A percentile compares a stretch with the other conserved stretches of the same genome.
These are phyloP conservation scores for Trachemys scripta DNA, from an alignment of 2,113 vertebrate species.

Conservation along the genomic window DNA sequence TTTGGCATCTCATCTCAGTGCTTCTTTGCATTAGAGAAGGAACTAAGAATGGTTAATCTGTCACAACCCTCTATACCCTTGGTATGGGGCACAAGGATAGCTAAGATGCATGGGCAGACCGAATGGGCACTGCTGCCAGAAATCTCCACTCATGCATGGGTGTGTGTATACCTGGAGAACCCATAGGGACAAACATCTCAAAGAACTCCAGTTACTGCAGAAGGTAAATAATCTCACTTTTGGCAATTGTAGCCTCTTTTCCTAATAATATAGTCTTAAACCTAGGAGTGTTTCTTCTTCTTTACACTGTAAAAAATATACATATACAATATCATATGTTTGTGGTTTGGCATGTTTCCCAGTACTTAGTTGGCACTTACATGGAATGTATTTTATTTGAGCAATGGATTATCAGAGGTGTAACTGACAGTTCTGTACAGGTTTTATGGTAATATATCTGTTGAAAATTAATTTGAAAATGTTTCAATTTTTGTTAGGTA, in stretches of 20 bases:
- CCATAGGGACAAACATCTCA: background rate
- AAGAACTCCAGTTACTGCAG: background rate
- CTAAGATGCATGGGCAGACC: background rate
- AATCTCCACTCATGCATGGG: background rate
- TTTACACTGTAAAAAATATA: background rate
- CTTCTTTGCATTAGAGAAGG: background rate
- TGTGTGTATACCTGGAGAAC: background rate
- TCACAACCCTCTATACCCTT: background rate
- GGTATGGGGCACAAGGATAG: background rate
- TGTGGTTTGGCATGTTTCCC: slow-evolving; percentile 48
- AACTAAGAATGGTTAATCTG: background rate
- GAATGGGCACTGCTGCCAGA: background rate
- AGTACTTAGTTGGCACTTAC: background rate
- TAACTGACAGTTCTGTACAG: slow-evolving; percentile 18
- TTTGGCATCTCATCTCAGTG: background rate
- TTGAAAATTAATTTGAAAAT: slow-evolving; percentile 40
- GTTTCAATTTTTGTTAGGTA: slow-evolving; percentile 25
- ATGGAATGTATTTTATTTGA: slow-evolving; percentile 43
- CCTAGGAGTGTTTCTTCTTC: background rate
- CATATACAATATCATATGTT: slow-evolving; percentile 3
- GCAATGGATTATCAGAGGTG: slow-evolving; percentile 2
- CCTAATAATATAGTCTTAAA: slow-evolving; percentile 8
- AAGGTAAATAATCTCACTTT: background rate
- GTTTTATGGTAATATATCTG: slow-evolving; percentile 22
- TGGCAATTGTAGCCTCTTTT: background rate